These are phyloP conservation scores for Agonopterix alstromeriana DNA, from an alignment of 2,888 invertebrate species.

Conservation along the genomic window DNA sequence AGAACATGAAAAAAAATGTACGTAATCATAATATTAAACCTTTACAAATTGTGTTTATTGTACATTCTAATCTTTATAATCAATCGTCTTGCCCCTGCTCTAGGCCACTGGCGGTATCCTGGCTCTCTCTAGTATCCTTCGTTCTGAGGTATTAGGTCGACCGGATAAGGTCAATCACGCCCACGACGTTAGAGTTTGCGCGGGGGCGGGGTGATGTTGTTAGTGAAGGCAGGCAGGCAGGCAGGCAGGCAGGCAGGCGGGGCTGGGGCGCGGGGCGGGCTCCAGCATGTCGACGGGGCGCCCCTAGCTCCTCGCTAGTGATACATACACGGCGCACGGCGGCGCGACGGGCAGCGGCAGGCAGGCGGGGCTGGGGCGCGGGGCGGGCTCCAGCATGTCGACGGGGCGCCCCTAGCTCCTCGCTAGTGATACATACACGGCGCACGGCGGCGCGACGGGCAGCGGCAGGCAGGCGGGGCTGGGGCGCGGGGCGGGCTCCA, in stretches of 20 bases:
- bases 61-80: too few relatives aligned
- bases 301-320: too few relatives aligned
- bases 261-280: slow-evolving; percentile 85
- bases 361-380: slow-evolving; percentile 79
- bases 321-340: slow-evolving; percentile 84
- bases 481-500: slow-evolving; percentile 86
- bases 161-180: too few relatives aligned
- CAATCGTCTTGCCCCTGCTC: too few relatives aligned
- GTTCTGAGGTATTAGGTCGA: too few relatives aligned
- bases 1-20: not conserved
- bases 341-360: slow-evolving; percentile 79
- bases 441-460: slow-evolving; percentile 89
- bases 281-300: slow-evolving; percentile 60
- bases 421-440: slow-evolving; percentile 81
- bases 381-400: slow-evolving; percentile 76
- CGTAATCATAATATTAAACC: too few relatives aligned
- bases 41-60: too few relatives aligned
- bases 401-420: slow-evolving; percentile 57
- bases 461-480: slow-evolving; percentile 53
- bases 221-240: too few relatives aligned
- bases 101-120: too few relatives aligned
- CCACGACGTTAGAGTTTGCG: too few relatives aligned
- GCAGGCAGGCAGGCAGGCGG: slow-evolving; percentile 42
- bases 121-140: too few relatives aligned
- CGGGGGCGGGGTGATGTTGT: slow-evolving; percentile 9